A percentile compares a stretch with the other conserved stretches of the same genome.
Evolutionary conservation across 2,888 invertebrate species (phyloP).

Genomic region (Eupithecia tripunctaria): DNA sequence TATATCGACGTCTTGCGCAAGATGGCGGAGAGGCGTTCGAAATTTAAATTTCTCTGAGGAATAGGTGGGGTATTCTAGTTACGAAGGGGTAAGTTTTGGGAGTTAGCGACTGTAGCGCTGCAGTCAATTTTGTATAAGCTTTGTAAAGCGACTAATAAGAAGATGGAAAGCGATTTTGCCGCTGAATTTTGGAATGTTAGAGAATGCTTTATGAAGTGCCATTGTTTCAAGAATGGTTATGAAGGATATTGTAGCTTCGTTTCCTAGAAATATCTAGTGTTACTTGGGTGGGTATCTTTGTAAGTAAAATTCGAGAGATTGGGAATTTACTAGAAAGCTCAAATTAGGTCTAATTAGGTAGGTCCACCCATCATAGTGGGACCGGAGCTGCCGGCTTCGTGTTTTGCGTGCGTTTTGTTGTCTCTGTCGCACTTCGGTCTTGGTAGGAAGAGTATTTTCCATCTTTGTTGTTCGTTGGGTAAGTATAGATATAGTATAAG

Average conservation of each 20-base stretch:
- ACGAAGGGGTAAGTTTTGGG: slow-evolving; percentile 44
- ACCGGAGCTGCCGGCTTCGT: too few species aligned
- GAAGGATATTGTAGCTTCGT: slow-evolving; percentile 36
- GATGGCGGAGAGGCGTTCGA: slow-evolving; percentile 82
- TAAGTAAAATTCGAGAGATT: too few species aligned
- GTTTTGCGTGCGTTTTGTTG: too few species aligned
- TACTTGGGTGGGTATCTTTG: not conserved
- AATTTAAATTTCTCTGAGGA: slow-evolving; percentile 83
- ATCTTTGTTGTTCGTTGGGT: too few species aligned
- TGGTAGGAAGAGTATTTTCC: too few species aligned
- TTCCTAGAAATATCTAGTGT: slow-evolving; percentile 7
- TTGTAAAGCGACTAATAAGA: slow-evolving; percentile 53
- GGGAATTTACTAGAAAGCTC: too few species aligned
- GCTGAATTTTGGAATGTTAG: slow-evolving; percentile 36
- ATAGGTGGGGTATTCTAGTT: slow-evolving; percentile 73
- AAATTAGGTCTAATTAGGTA: too few species aligned
- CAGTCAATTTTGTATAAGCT: slow-evolving; percentile 53
- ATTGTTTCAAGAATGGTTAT: slow-evolving; percentile 37
- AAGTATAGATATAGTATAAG: too few species aligned
- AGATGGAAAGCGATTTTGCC: slow-evolving; percentile 39
- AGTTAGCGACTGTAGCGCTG: slow-evolving; percentile 63
- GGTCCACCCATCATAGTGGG: too few species aligned
- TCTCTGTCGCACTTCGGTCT: too few species aligned
- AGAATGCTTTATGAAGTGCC: slow-evolving; percentile 36
- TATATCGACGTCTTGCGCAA: slow-evolving; percentile 83